These are phyloP conservation scores for Dascyllus trimaculatus DNA, from an alignment of 2,113 vertebrate genomes.

Conservation along the genomic window DNA sequence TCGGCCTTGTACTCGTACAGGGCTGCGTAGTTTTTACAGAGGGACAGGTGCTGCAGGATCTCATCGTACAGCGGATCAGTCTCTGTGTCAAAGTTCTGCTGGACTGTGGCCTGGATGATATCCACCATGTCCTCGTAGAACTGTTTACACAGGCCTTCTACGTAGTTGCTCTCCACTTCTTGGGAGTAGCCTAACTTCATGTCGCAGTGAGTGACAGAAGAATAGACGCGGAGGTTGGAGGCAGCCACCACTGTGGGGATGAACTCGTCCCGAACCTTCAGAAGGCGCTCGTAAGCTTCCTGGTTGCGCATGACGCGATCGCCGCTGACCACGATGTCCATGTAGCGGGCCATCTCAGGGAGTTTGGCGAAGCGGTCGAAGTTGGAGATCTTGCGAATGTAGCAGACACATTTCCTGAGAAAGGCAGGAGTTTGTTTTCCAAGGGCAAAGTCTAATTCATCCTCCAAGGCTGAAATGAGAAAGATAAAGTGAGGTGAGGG, in stretches of 20 bases:
- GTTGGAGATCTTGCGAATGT: slow-evolving; percentile 98
- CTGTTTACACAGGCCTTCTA: slow-evolving; percentile 97
- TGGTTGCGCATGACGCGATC: slow-evolving; percentile 92
- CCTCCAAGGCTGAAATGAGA: slow-evolving; percentile 90
- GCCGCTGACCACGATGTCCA: slow-evolving; percentile 89
- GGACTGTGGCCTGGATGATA: slow-evolving; percentile 97
- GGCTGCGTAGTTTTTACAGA: slow-evolving; percentile 92
- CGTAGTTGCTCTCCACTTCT: slow-evolving; percentile 97
- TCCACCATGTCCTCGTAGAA: slow-evolving; percentile 99
- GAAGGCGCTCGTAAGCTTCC: slow-evolving; percentile 93
- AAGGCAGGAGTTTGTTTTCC: slow-evolving; percentile 98
- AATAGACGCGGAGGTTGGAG: slow-evolving; percentile 96
- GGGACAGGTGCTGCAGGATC: slow-evolving; percentile 94
- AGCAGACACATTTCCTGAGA: slow-evolving; percentile 98
- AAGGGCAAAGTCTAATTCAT: slow-evolving; percentile 97
- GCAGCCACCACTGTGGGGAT: slow-evolving; percentile 96
- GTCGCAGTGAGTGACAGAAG: slow-evolving; percentile 97
- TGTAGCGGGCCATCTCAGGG: slow-evolving; percentile 96
- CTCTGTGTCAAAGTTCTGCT: slow-evolving; percentile 98
- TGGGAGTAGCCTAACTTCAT: slow-evolving; percentile 98
- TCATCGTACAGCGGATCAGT: slow-evolving; percentile 94
- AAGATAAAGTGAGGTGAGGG: neutral
- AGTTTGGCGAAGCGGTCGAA: slow-evolving; percentile 96
- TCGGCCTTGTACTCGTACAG: slow-evolving; percentile 95
- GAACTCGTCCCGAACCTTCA: slow-evolving; percentile 97